Evolutionary conservation across 2,888 invertebrate genomes (phyloP).

Genomic region (Chalcosyrphus nemorum): DNA sequence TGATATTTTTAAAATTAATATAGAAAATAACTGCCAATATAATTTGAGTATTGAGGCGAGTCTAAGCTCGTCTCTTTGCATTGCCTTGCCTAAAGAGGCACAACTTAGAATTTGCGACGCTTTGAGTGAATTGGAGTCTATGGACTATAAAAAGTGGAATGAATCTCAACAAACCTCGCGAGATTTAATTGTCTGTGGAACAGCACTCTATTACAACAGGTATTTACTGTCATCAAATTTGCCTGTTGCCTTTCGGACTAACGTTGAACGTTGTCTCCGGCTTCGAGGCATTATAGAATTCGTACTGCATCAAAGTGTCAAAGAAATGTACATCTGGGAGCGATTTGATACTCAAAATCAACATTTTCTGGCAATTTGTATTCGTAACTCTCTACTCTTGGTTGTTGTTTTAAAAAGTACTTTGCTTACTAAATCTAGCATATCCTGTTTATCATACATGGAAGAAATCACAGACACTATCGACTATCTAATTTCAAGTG

Average conservation of each 20-base stretch:
- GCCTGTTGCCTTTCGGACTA: slow-evolving; percentile 87
- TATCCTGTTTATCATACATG: slow-evolving; percentile 91
- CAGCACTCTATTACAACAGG: slow-evolving; percentile 82
- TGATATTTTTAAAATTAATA: slow-evolving; percentile 74
- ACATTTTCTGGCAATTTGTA: slow-evolving; percentile 89
- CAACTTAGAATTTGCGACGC: slow-evolving; percentile 93
- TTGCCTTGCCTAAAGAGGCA: slow-evolving; percentile 89
- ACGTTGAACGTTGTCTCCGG: slow-evolving; percentile 89
- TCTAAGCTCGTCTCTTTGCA: slow-evolving; percentile 75
- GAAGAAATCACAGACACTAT: slow-evolving; percentile 95
- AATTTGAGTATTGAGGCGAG: background rate
- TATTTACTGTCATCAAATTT: slow-evolving; percentile 89
- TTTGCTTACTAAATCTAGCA: slow-evolving; percentile 33
- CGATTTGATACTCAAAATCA: slow-evolving; percentile 82
- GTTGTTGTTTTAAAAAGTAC: slow-evolving; percentile 85
- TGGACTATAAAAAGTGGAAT: slow-evolving; percentile 95
- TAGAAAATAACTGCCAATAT: background rate
- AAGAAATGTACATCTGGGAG: slow-evolving; percentile 89
- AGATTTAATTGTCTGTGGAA: slow-evolving; percentile 83
- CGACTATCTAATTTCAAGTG: slow-evolving; percentile 89
- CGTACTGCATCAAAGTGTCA: slow-evolving; percentile 86
- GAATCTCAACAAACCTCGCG: slow-evolving; percentile 82
- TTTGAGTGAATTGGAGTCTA: slow-evolving; percentile 93
- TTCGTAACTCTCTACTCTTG: slow-evolving; percentile 87
- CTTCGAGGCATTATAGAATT: slow-evolving; percentile 89